Base-by-base conservation (phyloP, 2,797 vertebrate genomes). In the Crocidura indochinensis region DNA sequence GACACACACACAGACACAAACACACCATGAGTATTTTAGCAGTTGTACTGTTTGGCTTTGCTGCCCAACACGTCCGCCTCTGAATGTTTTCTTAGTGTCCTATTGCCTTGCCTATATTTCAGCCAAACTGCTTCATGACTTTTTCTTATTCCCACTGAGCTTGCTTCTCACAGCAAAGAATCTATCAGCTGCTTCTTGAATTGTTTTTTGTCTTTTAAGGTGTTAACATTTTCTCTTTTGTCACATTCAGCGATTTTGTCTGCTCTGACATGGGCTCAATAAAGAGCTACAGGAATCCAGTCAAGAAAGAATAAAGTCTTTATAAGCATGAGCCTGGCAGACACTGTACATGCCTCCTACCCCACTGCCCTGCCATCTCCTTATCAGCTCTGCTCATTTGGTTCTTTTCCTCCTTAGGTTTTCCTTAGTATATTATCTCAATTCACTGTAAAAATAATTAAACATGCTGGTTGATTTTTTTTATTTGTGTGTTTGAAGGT, bases 181-280 rank as follows among this genome's bases (percentile, higher is more conserved):
- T 82, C 53, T 51, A 75, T 89, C 75, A 84, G 72, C 64, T 87
- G 7, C 82, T 92, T 88, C 81, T 89, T 82, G 62, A 92, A 93
- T 92, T 20, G 24, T 91, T 91, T 80, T 7, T 1, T 80, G 44
- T 77, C 62, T 94, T 81, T 76, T 88, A 84, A 91, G 62, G 44
- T 82, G 68, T 82, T 92, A 91, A 89, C 19, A 29, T 93, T 89
- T 93, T 89, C 89, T 53, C 0, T 89, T 91, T 86, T 88, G 31
- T 67, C 74, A 78, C 76, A 75, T 85, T 81, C 62, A 88, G 77
- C 89, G 87, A 20, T 81, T 94, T 93, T 73, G 53, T 77, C 67
- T 73, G 24, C 72, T 92, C 65, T 80, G 64, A 78, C 38, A 53
- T 24, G 53, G 79, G 8, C 88, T 84, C 4, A 56, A 44, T 79